Conservation (phyloP, 2,888 invertebrate genomes). For the Drosophila antonietae region DNA sequence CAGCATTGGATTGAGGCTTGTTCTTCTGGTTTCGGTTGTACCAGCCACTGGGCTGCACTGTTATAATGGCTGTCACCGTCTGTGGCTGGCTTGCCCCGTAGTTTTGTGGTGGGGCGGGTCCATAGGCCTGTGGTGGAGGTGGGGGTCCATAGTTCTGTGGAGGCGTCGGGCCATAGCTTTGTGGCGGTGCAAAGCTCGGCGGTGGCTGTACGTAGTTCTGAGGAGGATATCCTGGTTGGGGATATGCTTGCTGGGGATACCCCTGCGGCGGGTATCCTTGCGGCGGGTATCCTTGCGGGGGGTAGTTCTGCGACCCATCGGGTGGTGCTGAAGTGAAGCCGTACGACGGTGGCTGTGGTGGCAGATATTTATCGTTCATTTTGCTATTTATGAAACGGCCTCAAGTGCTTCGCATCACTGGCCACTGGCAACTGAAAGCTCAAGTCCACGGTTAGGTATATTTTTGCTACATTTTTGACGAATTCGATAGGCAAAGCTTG, state of each 20-base stretch:
- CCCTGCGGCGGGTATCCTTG: slow-evolving; percentile 26
- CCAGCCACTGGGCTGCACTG: slow-evolving; percentile 43
- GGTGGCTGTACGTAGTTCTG: slow-evolving; percentile 22
- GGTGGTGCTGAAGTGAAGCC: slow-evolving; percentile 38
- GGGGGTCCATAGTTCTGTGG: slow-evolving; percentile 31
- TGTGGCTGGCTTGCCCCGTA: slow-evolving; percentile 28
- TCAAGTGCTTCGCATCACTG: slow-evolving; percentile 7
- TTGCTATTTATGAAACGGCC: neutral
- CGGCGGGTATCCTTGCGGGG: slow-evolving; percentile 21
- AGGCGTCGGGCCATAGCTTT: slow-evolving; percentile 22
- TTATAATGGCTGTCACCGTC: neutral
- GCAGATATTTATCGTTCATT: slow-evolving; percentile 61
- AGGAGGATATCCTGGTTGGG: slow-evolving; percentile 37
- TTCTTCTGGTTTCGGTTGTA: slow-evolving; percentile 42
- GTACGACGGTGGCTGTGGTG: slow-evolving; percentile 30
- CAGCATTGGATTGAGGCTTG: slow-evolving; percentile 63
- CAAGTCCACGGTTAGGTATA: neutral
- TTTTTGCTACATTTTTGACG: slow-evolving; percentile 27
- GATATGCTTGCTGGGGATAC: slow-evolving; percentile 21
- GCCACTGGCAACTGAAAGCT: slow-evolving; percentile 31
- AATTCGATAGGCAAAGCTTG: slow-evolving; percentile 19
- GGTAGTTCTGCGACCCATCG: slow-evolving; percentile 2
- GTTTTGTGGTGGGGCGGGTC: slow-evolving; percentile 26
- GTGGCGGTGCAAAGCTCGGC: slow-evolving; percentile 4
- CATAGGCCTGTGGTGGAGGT: slow-evolving; percentile 23